phyloP scores from a whole-genome alignment of 1,140 invertebrate genomes.

The Phymorhynchus buccinoides region DNA sequence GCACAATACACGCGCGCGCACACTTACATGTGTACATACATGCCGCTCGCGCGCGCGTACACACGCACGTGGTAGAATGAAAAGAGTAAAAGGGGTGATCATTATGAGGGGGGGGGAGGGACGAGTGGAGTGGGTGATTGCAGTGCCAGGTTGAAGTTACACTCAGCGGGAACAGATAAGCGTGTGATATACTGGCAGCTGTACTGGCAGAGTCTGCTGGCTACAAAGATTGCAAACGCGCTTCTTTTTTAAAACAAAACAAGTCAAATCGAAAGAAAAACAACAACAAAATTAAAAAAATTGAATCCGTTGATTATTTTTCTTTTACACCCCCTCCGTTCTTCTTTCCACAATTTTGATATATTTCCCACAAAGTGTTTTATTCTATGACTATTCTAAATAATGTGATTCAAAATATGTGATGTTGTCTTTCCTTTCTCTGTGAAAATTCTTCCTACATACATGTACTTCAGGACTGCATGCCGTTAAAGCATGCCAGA shows the following conservation, averaged over 20 bases:
- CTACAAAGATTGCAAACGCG: slow-evolving; percentile 23
- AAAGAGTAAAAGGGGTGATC: background rate
- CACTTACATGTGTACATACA: background rate
- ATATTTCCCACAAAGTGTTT: too few relatives aligned
- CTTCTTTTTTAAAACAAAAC: background rate
- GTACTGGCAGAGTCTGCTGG: slow-evolving; percentile 16
- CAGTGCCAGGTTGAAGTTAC: slow-evolving; percentile 24
- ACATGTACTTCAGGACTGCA: background rate
- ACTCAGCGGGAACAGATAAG: slow-evolving; percentile 37
- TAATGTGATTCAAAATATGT: too few relatives aligned
- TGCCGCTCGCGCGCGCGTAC: background rate
- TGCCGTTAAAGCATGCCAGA: background rate
- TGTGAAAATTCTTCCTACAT: too few relatives aligned
- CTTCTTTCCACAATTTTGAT: too few relatives aligned
- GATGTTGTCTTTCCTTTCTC: too few relatives aligned
- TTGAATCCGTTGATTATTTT: too few relatives aligned
- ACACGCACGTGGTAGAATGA: background rate
- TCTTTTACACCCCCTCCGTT: too few relatives aligned
- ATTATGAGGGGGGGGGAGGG: background rate
- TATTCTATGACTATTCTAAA: too few relatives aligned
- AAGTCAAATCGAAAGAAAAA: too few relatives aligned
- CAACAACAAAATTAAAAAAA: too few relatives aligned
- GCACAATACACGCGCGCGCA: background rate
- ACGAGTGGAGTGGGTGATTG: background rate
- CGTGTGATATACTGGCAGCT: slow-evolving; percentile 33